phyloP scores from a whole-genome alignment of 2,797 vertebrate species.

The Tauraco hartlaubi region DNA sequence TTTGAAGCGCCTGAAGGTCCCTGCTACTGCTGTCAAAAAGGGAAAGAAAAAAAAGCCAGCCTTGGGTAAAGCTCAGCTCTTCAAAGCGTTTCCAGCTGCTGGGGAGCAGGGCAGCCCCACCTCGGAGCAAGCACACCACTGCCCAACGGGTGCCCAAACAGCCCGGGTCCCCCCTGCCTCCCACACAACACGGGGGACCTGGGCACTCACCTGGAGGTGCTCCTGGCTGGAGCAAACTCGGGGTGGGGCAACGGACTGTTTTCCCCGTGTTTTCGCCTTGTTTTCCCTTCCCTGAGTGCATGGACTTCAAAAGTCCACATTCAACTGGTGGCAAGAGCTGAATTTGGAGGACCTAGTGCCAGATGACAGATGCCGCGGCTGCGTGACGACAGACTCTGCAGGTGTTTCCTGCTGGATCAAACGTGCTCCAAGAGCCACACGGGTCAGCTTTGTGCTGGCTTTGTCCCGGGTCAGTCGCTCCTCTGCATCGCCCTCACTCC shows the following conservation, averaged over 20 bases:
- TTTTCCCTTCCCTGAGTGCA: not conserved
- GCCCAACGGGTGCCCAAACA: not conserved
- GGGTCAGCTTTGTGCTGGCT: not conserved
- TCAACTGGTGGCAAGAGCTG: not conserved
- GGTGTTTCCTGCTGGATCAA: not conserved
- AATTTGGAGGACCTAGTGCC: not conserved
- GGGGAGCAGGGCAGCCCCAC: not conserved
- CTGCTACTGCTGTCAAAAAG: not conserved
- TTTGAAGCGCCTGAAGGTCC: not conserved
- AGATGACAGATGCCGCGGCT: not conserved
- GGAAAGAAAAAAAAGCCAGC: not conserved
- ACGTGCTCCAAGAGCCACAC: not conserved
- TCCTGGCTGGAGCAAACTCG: not conserved
- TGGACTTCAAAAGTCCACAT: accelerated
- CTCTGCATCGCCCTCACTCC: not conserved
- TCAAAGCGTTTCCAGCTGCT: not conserved
- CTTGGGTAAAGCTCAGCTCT: not conserved
- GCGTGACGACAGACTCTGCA: not conserved
- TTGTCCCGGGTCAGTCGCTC: not conserved
- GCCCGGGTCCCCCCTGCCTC: not conserved
- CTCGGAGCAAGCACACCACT: accelerated
- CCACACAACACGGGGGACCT: accelerated
- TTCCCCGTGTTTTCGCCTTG: not conserved
- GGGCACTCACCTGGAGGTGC: not conserved
- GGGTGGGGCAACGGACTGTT: accelerated